Conservation (phyloP, 2,113 vertebrate genomes). For the Rhinichthys klamathensis region DNA sequence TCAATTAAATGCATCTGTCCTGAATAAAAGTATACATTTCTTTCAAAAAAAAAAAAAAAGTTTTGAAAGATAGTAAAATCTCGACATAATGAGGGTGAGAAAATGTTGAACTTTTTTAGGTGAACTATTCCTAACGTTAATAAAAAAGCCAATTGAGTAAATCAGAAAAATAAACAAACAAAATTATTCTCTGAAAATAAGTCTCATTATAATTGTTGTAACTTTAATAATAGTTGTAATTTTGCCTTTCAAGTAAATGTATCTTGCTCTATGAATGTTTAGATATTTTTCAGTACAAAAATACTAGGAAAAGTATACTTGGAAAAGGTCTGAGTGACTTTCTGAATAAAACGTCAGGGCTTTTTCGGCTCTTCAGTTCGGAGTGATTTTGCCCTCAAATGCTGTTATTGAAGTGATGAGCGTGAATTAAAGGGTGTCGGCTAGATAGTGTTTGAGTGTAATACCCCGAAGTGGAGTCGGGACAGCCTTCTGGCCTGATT, state of each 20-base stretch:
- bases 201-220: background rate
- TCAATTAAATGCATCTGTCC: too few relatives aligned
- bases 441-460: conserved; percentile 42
- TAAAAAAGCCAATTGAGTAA: too few relatives aligned
- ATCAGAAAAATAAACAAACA: too few relatives aligned
- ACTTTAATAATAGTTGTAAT: background rate
- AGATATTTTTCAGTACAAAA: background rate
- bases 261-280: background rate
- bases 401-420: conserved; percentile 37
- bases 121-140: too few relatives aligned
- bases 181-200: background rate
- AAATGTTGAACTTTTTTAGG: too few relatives aligned
- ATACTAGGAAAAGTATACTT: too few relatives aligned
- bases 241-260: background rate
- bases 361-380: conserved; percentile 33
- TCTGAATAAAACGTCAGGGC: background rate
- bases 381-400: conserved; percentile 40
- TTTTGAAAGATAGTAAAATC: too few relatives aligned
- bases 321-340: background rate
- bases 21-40: too few relatives aligned
- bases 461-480: conserved; percentile 43
- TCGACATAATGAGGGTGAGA: too few relatives aligned
- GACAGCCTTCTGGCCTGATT: conserved; percentile 31
- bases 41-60: too few relatives aligned
- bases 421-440: conserved; percentile 53